Base-by-base conservation (phyloP, 23 tunicate species). In the Trididemnum nubilum region DNA sequence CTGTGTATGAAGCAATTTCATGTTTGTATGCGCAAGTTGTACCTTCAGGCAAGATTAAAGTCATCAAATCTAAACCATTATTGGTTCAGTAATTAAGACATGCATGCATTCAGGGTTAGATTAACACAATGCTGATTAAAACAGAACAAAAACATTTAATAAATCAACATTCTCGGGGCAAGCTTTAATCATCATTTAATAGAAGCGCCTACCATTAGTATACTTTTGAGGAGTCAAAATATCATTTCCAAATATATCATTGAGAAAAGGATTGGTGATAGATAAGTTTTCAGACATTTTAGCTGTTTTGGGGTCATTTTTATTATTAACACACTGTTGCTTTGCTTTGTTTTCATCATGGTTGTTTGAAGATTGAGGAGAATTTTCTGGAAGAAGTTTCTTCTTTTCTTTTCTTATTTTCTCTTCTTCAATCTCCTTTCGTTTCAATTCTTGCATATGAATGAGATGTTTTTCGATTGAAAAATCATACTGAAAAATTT, bases 211-310 rank as follows among this genome's bases (percentile, higher is more conserved):
- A 70, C 86, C 86, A 77, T 32, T 51, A 2, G 38, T 77, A 38
- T 70, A 65, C 25, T 70, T 69, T 54, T 83, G 81, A 2, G 87
- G 87, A 27, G 79, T 83, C 36, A 83, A 34, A n/a, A 82, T 82
- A 0, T 31, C 70, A 26, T 33, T 50, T 32, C 77, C 78, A 70
- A 51, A 63, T 78, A 82, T 51, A 24, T 71, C 76, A 30, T 81
- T 82, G 51, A 38, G 40, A 71, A 82, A 82, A 38, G 86, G 86
- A 31, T 82, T 82, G 69, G 34, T 71, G 18, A 78, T 34, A 12
- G 86, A 65, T 31, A 78, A 27, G 23, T 23, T 63, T 9, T 28
- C 59, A 31, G 24, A 28, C 33, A 22, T 26, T 23, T 78, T 60
- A n/a, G n/a, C n/a, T 58, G 1, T 33, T 19, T 61, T 61, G 28